phyloP scores from a whole-genome alignment of 2,797 vertebrate species.

The Pempheris klunzingeri region DNA sequence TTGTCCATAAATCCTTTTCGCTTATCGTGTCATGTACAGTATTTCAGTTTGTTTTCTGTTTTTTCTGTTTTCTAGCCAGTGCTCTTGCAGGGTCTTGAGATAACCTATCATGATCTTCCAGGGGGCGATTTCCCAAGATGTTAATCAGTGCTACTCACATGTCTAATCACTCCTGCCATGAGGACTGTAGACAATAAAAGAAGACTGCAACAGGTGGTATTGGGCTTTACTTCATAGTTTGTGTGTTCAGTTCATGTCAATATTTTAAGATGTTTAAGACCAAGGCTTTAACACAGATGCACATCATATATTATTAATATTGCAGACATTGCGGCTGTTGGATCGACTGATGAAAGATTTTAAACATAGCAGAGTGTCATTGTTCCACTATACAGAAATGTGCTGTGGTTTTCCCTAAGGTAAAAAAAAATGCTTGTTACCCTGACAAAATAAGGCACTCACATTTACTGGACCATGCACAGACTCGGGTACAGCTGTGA shows the following conservation, averaged over 20 bases:
- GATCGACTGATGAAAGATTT: too few relatives aligned
- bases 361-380: neutral
- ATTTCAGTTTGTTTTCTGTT: slow-evolving; percentile 27
- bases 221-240: neutral
- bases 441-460: slow-evolving; percentile 1
- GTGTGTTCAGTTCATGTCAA: neutral
- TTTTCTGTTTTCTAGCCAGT: neutral
- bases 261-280: neutral
- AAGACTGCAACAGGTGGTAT: neutral
- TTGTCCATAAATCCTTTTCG: neutral
- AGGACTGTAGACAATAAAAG: neutral
- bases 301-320: neutral
- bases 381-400: neutral
- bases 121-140: slow-evolving; percentile 20
- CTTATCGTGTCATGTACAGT: slow-evolving; percentile 17
- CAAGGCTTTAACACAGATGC: neutral
- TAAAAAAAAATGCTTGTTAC: neutral
- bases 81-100: slow-evolving; percentile 1
- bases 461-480: slow-evolving; percentile 8
- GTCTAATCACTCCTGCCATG: slow-evolving; percentile 19
- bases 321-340: neutral
- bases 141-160: slow-evolving; percentile 1
- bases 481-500: neutral
- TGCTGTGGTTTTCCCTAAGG: neutral
- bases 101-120: slow-evolving; percentile 18